These are phyloP conservation scores for Apoda limacodes DNA, from an alignment of 2,888 invertebrate species.

Conservation along the genomic window DNA sequence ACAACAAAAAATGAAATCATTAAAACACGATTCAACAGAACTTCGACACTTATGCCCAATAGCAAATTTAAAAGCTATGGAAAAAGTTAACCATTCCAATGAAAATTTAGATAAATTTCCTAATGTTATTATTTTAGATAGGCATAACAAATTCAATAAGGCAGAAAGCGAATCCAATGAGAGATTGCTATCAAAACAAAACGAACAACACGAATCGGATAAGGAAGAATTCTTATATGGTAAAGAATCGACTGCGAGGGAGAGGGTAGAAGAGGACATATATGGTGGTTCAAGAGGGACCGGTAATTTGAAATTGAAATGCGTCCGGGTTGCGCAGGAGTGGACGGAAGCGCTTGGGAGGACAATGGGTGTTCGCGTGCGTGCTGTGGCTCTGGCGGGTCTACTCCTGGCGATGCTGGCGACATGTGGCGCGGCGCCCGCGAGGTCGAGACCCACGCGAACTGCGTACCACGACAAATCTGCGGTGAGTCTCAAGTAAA, in stretches of 20 bases:
- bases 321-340: slow-evolving; percentile 36
- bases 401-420: slow-evolving; percentile 43
- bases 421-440: slow-evolving; percentile 43
- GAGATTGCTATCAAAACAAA: slow-evolving; percentile 22
- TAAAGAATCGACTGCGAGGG: slow-evolving; percentile 49
- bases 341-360: slow-evolving; percentile 40
- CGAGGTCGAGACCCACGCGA: slow-evolving; percentile 32
- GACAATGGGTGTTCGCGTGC: slow-evolving; percentile 48
- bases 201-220: slow-evolving; percentile 40
- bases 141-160: slow-evolving; percentile 41
- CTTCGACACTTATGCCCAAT: slow-evolving; percentile 5
- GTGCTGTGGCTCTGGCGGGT: slow-evolving; percentile 35
- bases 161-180: slow-evolving; percentile 34
- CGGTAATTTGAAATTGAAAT: slow-evolving; percentile 59
- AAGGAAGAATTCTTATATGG: slow-evolving; percentile 46
- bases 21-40: background rate
- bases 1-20: background rate
- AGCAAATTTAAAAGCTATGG: slow-evolving; percentile 15
- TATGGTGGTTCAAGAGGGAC: slow-evolving; percentile 43
- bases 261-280: slow-evolving; percentile 42
- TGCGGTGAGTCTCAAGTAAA: slow-evolving; percentile 52
- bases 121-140: slow-evolving; percentile 60
- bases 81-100: slow-evolving; percentile 49
- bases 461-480: slow-evolving; percentile 38
- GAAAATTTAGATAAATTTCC: slow-evolving; percentile 43